These are phyloP conservation scores for Diacarnus erythraeanus DNA, from an alignment of 37 sponge, comb jelly and placozoan species.

Conservation along the genomic window DNA sequence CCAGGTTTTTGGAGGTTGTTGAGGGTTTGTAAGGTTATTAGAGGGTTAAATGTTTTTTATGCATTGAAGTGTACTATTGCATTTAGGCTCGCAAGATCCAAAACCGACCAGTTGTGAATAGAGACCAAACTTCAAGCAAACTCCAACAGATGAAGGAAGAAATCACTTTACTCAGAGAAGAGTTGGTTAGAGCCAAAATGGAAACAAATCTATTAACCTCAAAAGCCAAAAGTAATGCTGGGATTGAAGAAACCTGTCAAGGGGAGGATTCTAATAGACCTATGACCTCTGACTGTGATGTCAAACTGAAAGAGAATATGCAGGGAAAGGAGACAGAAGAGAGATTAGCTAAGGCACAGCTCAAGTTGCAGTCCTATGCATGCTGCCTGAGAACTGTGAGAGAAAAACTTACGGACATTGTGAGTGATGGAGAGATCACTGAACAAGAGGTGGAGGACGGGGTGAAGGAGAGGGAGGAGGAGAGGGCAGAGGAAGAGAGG, in stretches of 20 bases:
- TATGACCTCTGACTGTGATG: not conserved
- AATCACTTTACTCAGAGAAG: constrained; percentile 53
- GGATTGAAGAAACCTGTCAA: not conserved
- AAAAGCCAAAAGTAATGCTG: not conserved
- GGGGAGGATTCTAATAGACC: not conserved
- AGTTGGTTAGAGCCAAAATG: constrained; percentile 22
- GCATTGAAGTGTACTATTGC: too few relatives aligned
- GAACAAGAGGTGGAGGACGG: not conserved
- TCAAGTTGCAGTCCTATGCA: not conserved
- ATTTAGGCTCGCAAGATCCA: constrained; percentile 63
- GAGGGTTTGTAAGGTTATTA: too few relatives aligned
- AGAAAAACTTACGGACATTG: not conserved
- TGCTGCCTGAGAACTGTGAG: not conserved
- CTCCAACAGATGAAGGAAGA: constrained; percentile 66
- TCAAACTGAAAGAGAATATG: not conserved
- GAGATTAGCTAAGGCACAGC: too few relatives aligned
- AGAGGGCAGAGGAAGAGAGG: not conserved
- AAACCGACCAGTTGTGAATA: constrained; percentile 73
- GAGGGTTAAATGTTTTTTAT: too few relatives aligned
- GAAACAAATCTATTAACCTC: not conserved
- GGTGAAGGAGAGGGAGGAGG: not conserved
- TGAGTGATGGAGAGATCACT: not conserved
- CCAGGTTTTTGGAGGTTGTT: too few relatives aligned
- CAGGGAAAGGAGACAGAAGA: not conserved
- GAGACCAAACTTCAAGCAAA: constrained; percentile 32